phyloP scores from a whole-genome alignment of 2,113 vertebrate species.

The Callopanchax toddi region DNA sequence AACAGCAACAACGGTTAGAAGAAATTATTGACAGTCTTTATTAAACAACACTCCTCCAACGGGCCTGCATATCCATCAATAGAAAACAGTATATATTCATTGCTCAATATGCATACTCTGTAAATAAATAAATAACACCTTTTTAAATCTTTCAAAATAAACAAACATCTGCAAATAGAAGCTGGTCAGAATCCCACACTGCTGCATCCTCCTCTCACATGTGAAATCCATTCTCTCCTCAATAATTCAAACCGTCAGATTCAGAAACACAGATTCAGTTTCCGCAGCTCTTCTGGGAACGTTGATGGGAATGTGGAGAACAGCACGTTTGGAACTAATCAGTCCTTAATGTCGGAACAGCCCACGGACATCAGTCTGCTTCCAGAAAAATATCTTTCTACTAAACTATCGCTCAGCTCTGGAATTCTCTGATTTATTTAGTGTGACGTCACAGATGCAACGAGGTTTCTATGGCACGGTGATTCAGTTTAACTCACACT shows the following conservation, averaged over 20 bases:
- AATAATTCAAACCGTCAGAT: too few species aligned
- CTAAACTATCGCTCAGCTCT: slow-evolving; percentile 46
- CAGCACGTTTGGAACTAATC: not conserved
- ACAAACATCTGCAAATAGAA: slow-evolving; percentile 25
- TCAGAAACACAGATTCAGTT: too few species aligned
- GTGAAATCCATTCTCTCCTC: too few species aligned
- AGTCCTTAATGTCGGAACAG: slow-evolving; percentile 11
- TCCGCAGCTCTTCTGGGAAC: too few species aligned
- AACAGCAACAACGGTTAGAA: not conserved
- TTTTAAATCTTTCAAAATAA: slow-evolving; percentile 25
- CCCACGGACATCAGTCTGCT: slow-evolving; percentile 18
- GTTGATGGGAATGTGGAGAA: too few species aligned
- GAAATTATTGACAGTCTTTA: slow-evolving; percentile 63
- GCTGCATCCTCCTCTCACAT: too few species aligned
- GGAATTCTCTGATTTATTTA: slow-evolving; percentile 3
- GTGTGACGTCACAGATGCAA: slow-evolving; percentile 1
- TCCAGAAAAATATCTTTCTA: slow-evolving; percentile 46
- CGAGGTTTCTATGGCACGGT: not conserved
- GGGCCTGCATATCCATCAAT: slow-evolving; percentile 29
- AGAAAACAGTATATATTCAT: slow-evolving; percentile 48
- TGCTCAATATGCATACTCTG: slow-evolving; percentile 27
- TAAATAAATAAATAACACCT: slow-evolving; percentile 73
- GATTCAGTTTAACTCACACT: slow-evolving; percentile 39
- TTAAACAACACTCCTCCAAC: slow-evolving; percentile 52
- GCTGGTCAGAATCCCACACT: too few species aligned